Base-by-base conservation (phyloP, 2,797 vertebrate genomes). In the Heterohyrax brucei region DNA sequence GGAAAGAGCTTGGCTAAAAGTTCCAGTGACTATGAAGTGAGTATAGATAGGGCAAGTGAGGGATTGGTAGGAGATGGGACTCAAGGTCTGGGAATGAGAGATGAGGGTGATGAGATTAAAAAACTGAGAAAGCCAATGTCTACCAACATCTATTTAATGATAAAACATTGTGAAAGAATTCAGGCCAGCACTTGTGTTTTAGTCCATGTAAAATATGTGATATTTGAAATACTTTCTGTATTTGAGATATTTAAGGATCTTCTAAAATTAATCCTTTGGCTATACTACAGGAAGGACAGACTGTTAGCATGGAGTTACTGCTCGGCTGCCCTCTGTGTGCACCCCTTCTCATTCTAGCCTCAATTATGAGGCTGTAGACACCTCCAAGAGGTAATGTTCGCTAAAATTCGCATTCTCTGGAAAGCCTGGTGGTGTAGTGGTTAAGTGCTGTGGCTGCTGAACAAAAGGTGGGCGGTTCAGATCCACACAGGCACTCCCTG, bases 201-300 rank as follows among this genome's bases (percentile, higher is more conserved):
- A 77, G 24, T 46, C 28, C 50, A 59, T 6, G n/a, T 62, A 80
- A 86, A 78, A 64, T 48, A 79, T n/a, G 26, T 76, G 46, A 61
- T 30, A 77, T 68, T 84, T 94, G 39, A 61, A 87, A 81, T 56
- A 68, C 68, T 81, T 53, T 79, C 76, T 61, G 5, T 68, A 46
- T 64, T 89, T 44, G 44, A 91, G 22, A 30, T 86, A 66, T 22
- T 81, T 90, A 1, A 21, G 46, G 79, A 68, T 86, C 33, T 19
- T 82, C 18, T 91, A 70, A 92, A 93, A 39, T 68, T 19, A 82
- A 91, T 86, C 9, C 70, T 86, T 56, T 77, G 39, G 30, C 46
- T 62, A 21, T 10, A 16, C 18, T 66, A 1, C 26, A 33, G 10
- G 44, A 79, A 66, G 89, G 62, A 30, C 26, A 5, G 56, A 5